Conservation (phyloP, 1,140 invertebrate species). For the Cylas formicarius region DNA sequence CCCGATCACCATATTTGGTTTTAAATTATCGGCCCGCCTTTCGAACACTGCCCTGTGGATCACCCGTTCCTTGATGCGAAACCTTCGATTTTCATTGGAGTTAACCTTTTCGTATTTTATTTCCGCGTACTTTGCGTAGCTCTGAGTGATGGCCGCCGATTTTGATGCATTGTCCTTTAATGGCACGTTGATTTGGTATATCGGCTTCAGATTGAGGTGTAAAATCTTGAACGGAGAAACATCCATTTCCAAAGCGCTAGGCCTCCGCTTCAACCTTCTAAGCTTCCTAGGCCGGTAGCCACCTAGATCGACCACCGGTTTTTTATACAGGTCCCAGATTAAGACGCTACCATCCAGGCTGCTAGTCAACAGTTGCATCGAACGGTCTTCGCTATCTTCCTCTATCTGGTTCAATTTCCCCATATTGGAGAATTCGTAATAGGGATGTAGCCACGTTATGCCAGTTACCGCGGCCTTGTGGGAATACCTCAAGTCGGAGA, state of each 20-base stretch:
- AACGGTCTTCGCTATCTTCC: slow-evolving; percentile 40
- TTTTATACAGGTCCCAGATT: slow-evolving; percentile 59
- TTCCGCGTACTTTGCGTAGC: slow-evolving; percentile 7
- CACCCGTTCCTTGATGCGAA: slow-evolving; percentile 23
- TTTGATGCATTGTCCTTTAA: slow-evolving; percentile 8
- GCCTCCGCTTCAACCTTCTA: slow-evolving; percentile 44
- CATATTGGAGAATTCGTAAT: slow-evolving; percentile 51
- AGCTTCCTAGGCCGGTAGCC: slow-evolving; percentile 45
- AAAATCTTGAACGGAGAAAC: slow-evolving; percentile 51
- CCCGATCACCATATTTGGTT: slow-evolving; percentile 16
- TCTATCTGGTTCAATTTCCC: slow-evolving; percentile 47
- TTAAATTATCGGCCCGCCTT: slow-evolving; percentile 2
- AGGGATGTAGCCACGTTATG: slow-evolving; percentile 53
- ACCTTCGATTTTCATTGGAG: slow-evolving; percentile 34
- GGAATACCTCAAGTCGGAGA: slow-evolving; percentile 53
- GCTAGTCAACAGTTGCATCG: slow-evolving; percentile 56
- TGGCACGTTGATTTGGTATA: slow-evolving; percentile 47
- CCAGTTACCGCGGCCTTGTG: slow-evolving; percentile 55
- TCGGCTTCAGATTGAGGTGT: slow-evolving; percentile 52
- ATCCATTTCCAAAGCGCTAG: slow-evolving; percentile 47
- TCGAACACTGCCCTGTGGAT: slow-evolving; percentile 21
- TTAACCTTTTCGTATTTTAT: slow-evolving; percentile 19
- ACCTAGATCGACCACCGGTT: slow-evolving; percentile 41
- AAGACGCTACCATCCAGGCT: slow-evolving; percentile 59
- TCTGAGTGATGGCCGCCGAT: slow-evolving; percentile 13